Evolutionary conservation across 2,113 vertebrate species (phyloP), one percentile per base, ranked within the genome.

Genomic region (Apteryx owenii): DNA sequence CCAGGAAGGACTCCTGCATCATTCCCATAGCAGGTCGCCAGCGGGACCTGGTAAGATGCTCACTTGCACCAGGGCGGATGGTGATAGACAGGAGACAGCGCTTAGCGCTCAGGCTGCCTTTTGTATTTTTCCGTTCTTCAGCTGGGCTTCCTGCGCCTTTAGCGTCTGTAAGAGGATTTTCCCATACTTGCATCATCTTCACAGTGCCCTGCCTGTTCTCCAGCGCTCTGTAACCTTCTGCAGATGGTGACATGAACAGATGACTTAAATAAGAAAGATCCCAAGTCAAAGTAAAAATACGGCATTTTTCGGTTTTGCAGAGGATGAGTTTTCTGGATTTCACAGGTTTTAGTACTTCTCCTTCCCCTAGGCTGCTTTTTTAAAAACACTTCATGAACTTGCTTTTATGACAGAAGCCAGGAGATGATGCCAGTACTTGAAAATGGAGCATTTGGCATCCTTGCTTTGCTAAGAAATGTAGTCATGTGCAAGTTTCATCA

Each of bases 151-250:
- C n/a, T 5, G 26, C 14, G 13, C 10, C 1, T 4, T 6, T 58
- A 2, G 21, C 2, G 29, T 3, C 6, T 8, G 0, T 0, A 3
- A 8, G 54, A 71, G 81, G 54, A 16, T 18, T 4, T n/a, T 4
- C 28, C 46, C 33, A 0, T 16, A 1, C 40, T 7, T n/a, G 31
- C 51, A 25, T 31, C 78, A 6, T 54, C 8, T 0, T 5, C 58
- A 8, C 60, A 1, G 26, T 5, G 23, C 68, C 81, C 26, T 16
- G 11, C 7, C 46, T 66, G 54, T 54, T n/a, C 78, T 14, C 54
- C 26, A 15, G 54, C 12, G 8, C 54, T 54, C 40, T 9, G 18
- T 22, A 42, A 3, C 75, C 62, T 56, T 19, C 50, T 56, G 56
- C 62, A 23, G 36, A 5, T 3, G 22, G 31, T 12, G 64, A 22